Evolutionary conservation across 2,113 vertebrate genomes (phyloP).

Genomic region (Rhabdornis inornatus): DNA sequence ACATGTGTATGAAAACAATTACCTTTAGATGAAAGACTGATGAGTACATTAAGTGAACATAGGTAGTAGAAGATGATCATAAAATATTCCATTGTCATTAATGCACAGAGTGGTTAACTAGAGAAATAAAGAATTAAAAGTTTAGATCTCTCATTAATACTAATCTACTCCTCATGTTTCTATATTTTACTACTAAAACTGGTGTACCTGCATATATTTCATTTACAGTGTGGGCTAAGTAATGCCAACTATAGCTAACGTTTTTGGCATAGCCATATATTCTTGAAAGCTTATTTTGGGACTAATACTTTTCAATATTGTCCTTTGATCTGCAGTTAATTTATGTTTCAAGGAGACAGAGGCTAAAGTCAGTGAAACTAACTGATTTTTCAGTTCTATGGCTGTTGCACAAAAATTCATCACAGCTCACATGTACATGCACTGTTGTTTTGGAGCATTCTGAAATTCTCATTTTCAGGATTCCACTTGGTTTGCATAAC

Average conservation of each 20-base stretch:
- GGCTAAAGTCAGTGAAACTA: background rate
- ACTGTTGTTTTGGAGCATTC: background rate
- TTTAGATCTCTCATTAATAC: conserved; percentile 6
- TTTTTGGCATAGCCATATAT: background rate
- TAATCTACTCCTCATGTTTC: background rate
- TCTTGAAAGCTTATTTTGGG: conserved; percentile 8
- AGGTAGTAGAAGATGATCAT: background rate
- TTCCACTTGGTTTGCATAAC: background rate
- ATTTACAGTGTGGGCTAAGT: background rate
- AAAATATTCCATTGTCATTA: conserved; percentile 30
- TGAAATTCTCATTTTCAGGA: background rate
- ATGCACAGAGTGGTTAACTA: background rate
- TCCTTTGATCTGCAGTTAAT: conserved; percentile 14
- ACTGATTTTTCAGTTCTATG: background rate
- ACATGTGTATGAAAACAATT: conserved; percentile 29
- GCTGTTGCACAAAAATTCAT: background rate
- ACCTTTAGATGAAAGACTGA: conserved; percentile 7
- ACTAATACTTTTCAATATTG: background rate
- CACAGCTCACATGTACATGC: background rate
- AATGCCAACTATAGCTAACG: background rate
- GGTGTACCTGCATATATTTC: background rate
- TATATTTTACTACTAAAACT: conserved; percentile 5
- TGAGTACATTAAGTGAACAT: background rate
- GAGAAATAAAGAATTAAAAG: background rate
- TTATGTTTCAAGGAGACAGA: background rate